Evolutionary conservation across 2,888 invertebrate species (phyloP), one percentile per base, ranked within the genome.

Genomic region (Melangyna quadrimaculata): DNA sequence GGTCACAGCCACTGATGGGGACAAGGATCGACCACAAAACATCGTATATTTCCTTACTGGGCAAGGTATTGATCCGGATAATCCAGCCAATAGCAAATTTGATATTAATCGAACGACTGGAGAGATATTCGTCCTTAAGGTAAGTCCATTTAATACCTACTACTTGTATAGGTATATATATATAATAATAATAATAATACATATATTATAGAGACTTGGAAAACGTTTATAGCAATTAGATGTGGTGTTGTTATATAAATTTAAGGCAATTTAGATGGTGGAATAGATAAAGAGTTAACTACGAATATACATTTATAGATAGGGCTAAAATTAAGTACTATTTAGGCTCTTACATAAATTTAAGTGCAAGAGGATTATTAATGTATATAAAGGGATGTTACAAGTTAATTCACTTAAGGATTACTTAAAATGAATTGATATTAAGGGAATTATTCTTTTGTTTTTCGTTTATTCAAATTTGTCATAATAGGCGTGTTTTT

Each of bases 1-100:
- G 98, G 98, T 99, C 88, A 97, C 96, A 79, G 99, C 98, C 51
- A 97, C 97, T 10, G 98, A 99, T 92, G 98, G 98, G 67, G 98
- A 99, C 93, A 97, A 97, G 91, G 98, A 98, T 92, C 95, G 98
- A 88, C 97, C 97, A 75, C 98, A 98, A 92, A 97, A 97, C 92
- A 98, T 99, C 91, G 98, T 98, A 40, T 99, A 98, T 93, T 97
- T 98, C 93, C 93, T 98, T 87, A 98, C 98, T 40, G 98, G 98
- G 14, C 98, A 98, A 92, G 98, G 98, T 86, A 98, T 98, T 89
- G 98, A 98, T 93, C 96, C 97, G 32, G 97, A 98, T 92, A 98
- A 98, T 93, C 97, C 97, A 63, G 96, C 97, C 87, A 98, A 98
- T 92, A 97, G 97, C 93, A 98, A 98, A 93, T 99, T 99, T 91